phyloP scores from a whole-genome alignment of 1,140 invertebrate species.

The Bombus superbus region DNA sequence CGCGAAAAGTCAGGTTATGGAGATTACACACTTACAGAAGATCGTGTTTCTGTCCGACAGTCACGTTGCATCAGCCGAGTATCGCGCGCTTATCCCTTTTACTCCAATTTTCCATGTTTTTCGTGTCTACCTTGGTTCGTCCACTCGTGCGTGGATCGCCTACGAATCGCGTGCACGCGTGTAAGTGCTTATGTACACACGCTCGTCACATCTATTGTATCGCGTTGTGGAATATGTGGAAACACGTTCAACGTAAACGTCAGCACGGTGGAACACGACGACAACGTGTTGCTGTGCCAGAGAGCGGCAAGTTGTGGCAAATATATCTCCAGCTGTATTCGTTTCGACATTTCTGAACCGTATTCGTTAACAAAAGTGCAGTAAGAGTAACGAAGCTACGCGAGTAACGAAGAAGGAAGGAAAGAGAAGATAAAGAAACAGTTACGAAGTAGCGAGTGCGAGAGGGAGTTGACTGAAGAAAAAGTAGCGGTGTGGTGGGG shows the following conservation, averaged over 20 bases:
- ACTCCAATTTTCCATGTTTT: not conserved
- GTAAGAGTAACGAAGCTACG: not conserved
- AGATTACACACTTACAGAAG: not conserved
- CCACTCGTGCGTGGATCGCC: not conserved
- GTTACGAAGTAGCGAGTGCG: conserved; percentile 35
- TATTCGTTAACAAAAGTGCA: conserved; percentile 34
- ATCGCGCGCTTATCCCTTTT: not conserved
- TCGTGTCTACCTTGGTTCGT: not conserved
- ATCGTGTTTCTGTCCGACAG: conserved; percentile 5
- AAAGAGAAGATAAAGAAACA: conserved; percentile 55
- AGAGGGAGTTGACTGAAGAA: conserved; percentile 35
- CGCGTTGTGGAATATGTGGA: not conserved
- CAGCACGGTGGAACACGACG: not conserved
- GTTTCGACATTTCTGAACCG: not conserved
- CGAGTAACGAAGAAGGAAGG: not conserved
- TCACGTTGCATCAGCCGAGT: not conserved
- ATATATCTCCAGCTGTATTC: not conserved
- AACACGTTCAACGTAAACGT: not conserved
- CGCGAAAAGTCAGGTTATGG: not conserved
- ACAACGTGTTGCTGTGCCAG: conserved; percentile 3
- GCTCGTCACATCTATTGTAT: not conserved
- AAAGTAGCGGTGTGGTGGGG: conserved; percentile 36
- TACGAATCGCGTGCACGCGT: not conserved
- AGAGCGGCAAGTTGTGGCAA: not conserved
- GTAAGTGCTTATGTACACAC: too few relatives aligned